phyloP scores from a whole-genome alignment of 2,113 vertebrate genomes.

The Archocentrus centrarchus region DNA sequence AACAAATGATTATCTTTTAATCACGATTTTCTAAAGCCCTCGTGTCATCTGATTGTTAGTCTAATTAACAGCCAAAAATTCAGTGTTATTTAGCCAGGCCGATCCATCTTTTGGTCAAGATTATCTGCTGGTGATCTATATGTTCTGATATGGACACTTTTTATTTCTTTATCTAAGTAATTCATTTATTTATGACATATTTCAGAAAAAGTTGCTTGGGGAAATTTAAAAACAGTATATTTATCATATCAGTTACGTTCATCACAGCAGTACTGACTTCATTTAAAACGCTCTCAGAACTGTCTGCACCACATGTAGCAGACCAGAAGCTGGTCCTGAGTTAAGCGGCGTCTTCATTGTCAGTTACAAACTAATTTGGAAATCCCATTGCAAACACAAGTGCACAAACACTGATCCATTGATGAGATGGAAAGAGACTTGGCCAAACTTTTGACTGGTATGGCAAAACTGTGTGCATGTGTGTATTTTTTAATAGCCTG shows the following conservation, averaged over 20 bases:
- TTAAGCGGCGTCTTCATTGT: no score
- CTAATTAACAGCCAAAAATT: background rate
- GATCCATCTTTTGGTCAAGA: background rate
- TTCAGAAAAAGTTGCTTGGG: background rate
- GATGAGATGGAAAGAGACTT: no score
- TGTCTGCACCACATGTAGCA: background rate
- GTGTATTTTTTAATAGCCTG: no score
- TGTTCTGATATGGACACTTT: background rate
- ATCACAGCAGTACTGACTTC: background rate
- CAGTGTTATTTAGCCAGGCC: background rate
- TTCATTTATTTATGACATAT: background rate
- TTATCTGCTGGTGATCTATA: background rate
- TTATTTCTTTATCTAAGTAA: background rate
- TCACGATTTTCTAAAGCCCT: background rate
- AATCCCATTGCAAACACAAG: background rate
- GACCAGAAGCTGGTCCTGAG: no score
- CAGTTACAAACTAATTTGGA: background rate
- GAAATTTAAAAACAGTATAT: background rate
- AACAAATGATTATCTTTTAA: background rate
- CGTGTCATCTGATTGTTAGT: background rate
- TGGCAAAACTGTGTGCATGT: no score
- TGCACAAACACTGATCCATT: no score
- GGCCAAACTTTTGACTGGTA: no score
- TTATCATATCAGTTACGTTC: background rate
- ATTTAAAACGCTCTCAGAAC: background rate